A percentile compares a stretch with the other conserved stretches of the same genome.
phyloP scores from a whole-genome alignment of 2,113 vertebrate genomes.

The Macquaria ambigua region DNA sequence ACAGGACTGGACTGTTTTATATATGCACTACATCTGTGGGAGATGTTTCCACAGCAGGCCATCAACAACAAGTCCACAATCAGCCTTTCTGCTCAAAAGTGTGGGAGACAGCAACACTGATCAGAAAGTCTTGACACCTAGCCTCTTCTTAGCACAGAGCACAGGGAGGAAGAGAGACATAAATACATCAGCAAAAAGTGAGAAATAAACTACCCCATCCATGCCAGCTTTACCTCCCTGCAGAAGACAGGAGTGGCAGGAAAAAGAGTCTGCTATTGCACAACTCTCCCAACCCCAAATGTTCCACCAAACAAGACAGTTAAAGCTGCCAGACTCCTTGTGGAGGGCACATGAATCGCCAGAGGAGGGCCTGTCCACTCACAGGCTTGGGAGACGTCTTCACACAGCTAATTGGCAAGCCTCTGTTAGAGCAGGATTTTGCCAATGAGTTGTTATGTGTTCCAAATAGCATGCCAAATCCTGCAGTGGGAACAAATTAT shows the following conservation, averaged over 20 bases:
- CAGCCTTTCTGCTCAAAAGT: conserved; percentile 9
- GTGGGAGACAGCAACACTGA: background rate
- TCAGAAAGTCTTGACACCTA: background rate
- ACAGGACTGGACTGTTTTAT: background rate
- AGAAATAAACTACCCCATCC: background rate
- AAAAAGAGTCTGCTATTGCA: background rate
- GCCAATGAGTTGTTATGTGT: conserved; percentile 48
- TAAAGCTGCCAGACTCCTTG: conserved; percentile 24
- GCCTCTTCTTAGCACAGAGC: background rate
- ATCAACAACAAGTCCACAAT: background rate
- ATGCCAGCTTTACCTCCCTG: background rate
- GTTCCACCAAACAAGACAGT: conserved; percentile 28
- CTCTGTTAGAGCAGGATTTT: conserved; percentile 41
- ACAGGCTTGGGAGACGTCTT: conserved; percentile 43
- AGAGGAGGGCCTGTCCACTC: conserved; percentile 49
- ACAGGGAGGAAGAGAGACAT: background rate
- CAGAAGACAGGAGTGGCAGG: background rate
- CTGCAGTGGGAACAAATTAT: conserved; percentile 52
- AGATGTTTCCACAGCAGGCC: background rate
- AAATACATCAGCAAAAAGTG: conserved; percentile 3
- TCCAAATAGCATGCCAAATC: conserved; percentile 54
- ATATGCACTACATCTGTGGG: background rate
- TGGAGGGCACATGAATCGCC: conserved; percentile 27
- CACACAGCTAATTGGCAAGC: conserved; percentile 59
- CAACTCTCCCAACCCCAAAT: conserved; percentile 11